Evolutionary conservation across 2,797 vertebrate species (phyloP).

Genomic region (Garrulus glandarius): DNA sequence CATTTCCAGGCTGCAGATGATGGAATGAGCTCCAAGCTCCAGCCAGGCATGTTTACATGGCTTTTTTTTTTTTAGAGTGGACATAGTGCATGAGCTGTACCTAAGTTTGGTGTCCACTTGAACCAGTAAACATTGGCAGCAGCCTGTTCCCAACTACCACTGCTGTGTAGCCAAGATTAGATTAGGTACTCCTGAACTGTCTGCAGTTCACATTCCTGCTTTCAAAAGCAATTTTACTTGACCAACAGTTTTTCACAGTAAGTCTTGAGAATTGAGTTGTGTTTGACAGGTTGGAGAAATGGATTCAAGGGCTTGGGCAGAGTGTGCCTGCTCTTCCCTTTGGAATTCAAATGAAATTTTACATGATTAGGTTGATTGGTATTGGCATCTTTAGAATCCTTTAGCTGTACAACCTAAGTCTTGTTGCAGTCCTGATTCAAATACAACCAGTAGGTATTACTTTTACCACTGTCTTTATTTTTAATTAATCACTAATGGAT

Average conservation of each 20-base stretch:
- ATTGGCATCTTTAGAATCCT: background rate
- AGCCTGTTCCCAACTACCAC: background rate
- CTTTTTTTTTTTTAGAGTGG: background rate
- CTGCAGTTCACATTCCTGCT: background rate
- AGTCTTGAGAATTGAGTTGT: background rate
- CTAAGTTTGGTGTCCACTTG: background rate
- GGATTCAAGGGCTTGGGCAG: background rate
- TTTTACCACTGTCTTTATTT: background rate
- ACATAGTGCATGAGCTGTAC: background rate
- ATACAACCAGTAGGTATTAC: background rate
- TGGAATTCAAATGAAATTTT: background rate
- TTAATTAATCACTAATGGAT: background rate
- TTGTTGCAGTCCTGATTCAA: background rate
- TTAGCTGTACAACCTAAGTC: background rate
- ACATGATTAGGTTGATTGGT: background rate
- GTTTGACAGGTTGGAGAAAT: background rate
- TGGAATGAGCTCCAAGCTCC: background rate
- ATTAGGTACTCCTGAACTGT: background rate
- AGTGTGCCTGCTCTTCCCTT: background rate
- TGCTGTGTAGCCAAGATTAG: background rate
- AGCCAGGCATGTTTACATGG: background rate
- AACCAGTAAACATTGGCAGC: background rate
- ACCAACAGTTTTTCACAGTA: background rate
- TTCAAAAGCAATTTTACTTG: background rate
- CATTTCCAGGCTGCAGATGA: background rate